A percentile compares a stretch with the other conserved stretches of the same genome.
These are phyloP conservation scores for Gadus macrocephalus DNA, from an alignment of 2,113 vertebrate genomes.

Conservation along the genomic window DNA sequence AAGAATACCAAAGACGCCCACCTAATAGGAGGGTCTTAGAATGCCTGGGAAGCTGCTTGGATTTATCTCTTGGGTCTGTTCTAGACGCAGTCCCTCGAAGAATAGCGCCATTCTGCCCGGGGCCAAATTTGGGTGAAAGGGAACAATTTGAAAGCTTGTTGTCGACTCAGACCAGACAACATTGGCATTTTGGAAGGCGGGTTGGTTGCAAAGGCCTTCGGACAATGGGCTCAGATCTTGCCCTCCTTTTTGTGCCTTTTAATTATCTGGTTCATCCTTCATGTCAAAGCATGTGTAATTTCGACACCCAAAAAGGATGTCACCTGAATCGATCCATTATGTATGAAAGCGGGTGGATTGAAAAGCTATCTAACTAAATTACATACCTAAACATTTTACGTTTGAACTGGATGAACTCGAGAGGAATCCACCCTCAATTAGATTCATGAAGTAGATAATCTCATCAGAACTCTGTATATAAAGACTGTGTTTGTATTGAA, in stretches of 20 bases:
- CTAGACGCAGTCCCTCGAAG: conserved; percentile 28
- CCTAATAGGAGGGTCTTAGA: conserved; percentile 7
- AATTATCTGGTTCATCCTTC: conserved; percentile 46
- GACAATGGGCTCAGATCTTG: conserved; percentile 58
- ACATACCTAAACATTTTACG: too few relatives aligned
- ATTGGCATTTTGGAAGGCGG: conserved; percentile 62
- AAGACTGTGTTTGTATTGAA: too few relatives aligned
- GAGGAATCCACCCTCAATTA: too few relatives aligned
- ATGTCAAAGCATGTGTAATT: conserved; percentile 37
- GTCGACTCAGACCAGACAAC: conserved; percentile 46
- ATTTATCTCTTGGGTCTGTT: conserved; percentile 27
- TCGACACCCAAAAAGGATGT: conserved; percentile 36
- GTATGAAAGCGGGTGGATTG: too few relatives aligned
- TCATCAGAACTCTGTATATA: background rate
- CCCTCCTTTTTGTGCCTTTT: conserved; percentile 46
- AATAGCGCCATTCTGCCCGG: conserved; percentile 58
- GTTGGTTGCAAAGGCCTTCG: conserved; percentile 46
- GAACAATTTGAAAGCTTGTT: conserved; percentile 66
- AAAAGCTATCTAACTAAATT: too few relatives aligned
- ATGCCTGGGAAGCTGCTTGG: conserved; percentile 33
- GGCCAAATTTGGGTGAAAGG: conserved; percentile 46
- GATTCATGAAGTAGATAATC: too few relatives aligned
- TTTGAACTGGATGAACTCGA: too few relatives aligned
- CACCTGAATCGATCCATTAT: background rate
- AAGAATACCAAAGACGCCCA: conserved; percentile 8